Evolutionary conservation across 2,113 vertebrate genomes (phyloP).

Genomic region (Labeo rohita): DNA sequence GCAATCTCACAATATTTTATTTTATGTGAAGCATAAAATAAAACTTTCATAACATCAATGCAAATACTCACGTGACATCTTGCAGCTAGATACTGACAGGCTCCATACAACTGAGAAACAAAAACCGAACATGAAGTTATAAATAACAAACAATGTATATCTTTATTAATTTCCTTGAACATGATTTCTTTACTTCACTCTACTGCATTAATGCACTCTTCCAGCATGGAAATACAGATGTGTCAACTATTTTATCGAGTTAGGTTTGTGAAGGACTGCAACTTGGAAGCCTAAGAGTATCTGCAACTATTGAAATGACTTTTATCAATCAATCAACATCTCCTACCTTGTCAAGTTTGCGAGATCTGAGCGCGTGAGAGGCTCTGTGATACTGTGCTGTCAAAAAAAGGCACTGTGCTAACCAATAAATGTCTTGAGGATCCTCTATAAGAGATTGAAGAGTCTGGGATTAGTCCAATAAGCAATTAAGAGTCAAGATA

Average conservation of each 20-base stretch:
- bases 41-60: not conserved
- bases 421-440: conserved; percentile 96
- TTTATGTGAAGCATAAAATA: not conserved
- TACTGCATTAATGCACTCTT: not conserved
- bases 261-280: not conserved
- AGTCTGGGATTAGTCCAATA: not conserved
- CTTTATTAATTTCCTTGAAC: not conserved
- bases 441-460: conserved; percentile 81
- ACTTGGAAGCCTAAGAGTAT: not conserved
- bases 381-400: conserved; percentile 98
- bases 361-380: conserved; percentile 92
- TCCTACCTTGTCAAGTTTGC: conserved; percentile 93
- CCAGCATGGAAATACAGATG: not conserved
- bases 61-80: conserved; percentile 92
- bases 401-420: conserved; percentile 96
- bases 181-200: not conserved
- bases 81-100: conserved; percentile 97
- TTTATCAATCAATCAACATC: not conserved
- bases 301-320: not conserved
- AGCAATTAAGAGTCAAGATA: not conserved
- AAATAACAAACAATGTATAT: not conserved
- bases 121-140: not conserved
- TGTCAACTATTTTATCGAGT: not conserved
- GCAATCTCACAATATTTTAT: not conserved
- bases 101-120: conserved; percentile 84